Evolutionary conservation across 2,888 invertebrate species (phyloP), one percentile per base, ranked within the genome.

Genomic region (Athalia cordata): DNA sequence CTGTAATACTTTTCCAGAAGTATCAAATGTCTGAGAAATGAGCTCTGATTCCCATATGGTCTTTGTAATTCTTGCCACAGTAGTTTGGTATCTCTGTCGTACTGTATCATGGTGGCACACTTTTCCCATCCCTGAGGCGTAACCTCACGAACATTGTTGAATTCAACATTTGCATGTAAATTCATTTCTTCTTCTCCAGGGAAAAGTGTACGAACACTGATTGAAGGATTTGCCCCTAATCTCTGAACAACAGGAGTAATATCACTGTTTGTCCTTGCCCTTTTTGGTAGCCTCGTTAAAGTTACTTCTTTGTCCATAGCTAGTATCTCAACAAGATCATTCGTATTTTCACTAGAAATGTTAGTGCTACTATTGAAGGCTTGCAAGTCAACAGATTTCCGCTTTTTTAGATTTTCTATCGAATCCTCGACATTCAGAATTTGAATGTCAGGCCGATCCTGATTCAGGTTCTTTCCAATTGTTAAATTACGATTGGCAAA

Each of bases 101-200:
- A 96, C 85, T 96, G 96, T 76, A 97, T 94, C 84, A 94, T 93
- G 0, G 95, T 93, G 81, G 93, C 93, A 82, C 96, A 95, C 80
- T 95, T 95, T 83, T 96, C 96, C 96, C 96, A 96, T 0, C 96
- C 96, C 85, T 96, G 96, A 0, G 95, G 95, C 0, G 96, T 96
- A 0, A 95, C 93, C 87, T 94, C 95, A 84, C 93, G 93, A 0
- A 93, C 92, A 79, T 93, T 94, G 59, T 92, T 92, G 80, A 96
- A 96, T 70, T 96, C 96, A 70, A 96, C 93, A 85, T 94, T 94
- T 47, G 95, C 95, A 59, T 94, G 94, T 13, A 96, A 90, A 77
- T 95, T 95, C 92, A 96, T 93, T 86, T 96, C 96, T 85, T 96
- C 96, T 84, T 96, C 96, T 0, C 96, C 96, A 0, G 96, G 96